phyloP scores from a whole-genome alignment of 2,888 invertebrate species.

The Xylota sylvarum region DNA sequence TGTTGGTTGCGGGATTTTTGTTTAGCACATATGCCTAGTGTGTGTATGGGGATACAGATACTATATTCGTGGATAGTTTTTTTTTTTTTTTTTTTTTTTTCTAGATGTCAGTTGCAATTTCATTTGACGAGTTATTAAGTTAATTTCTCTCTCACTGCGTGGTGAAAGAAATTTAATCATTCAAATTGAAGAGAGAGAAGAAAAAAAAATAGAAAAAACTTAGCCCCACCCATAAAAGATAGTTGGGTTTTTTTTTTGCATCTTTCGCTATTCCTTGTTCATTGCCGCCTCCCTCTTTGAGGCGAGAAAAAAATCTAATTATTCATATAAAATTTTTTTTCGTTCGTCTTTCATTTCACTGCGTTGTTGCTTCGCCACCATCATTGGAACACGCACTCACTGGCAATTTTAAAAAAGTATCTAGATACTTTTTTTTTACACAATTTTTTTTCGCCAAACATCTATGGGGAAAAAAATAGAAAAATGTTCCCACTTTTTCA shows the following conservation, averaged over 20 bases:
- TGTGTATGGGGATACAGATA: background rate
- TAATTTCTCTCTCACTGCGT: slow-evolving; percentile 15
- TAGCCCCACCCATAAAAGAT: slow-evolving; percentile 59
- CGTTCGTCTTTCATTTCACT: slow-evolving; percentile 8
- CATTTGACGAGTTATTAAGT: slow-evolving; percentile 18
- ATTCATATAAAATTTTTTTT: slow-evolving; percentile 50
- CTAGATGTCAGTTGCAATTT: slow-evolving; percentile 16
- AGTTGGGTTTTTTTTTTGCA: slow-evolving; percentile 19
- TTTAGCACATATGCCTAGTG: background rate
- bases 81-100: no score
- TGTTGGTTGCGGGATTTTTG: background rate
- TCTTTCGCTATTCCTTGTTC: slow-evolving; percentile 25
- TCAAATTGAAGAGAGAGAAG: background rate
- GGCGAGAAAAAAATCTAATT: slow-evolving; percentile 59
- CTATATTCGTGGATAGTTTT: background rate
- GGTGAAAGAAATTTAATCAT: slow-evolving; percentile 38
- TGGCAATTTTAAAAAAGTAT: slow-evolving; percentile 59
- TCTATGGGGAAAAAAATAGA: slow-evolving; percentile 29
- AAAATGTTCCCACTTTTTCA: slow-evolving; percentile 54
- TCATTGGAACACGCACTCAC: slow-evolving; percentile 63
- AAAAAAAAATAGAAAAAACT: slow-evolving; percentile 10
- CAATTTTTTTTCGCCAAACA: slow-evolving; percentile 42
- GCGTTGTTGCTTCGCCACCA: slow-evolving; percentile 27
- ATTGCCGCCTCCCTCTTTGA: slow-evolving; percentile 4
- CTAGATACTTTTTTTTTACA: slow-evolving; percentile 44